phyloP scores from a whole-genome alignment of 1,140 invertebrate species.

The Trichoplusia ni region DNA sequence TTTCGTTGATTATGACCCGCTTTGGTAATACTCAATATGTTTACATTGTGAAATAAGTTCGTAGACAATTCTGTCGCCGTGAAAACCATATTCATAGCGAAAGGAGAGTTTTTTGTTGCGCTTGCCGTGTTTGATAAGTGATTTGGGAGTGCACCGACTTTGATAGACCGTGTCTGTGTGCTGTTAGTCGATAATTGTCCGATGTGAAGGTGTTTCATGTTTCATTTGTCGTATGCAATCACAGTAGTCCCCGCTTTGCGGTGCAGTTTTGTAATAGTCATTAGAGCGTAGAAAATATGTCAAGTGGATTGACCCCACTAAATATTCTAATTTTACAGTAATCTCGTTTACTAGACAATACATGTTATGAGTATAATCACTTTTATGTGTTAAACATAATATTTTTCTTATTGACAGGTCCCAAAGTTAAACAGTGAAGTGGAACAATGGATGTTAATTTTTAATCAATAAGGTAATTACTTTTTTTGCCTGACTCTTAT shows the following conservation, averaged over 20 bases:
- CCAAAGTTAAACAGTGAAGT: conserved; percentile 24
- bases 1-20: conserved; percentile 19
- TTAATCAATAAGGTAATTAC: conserved; percentile 43
- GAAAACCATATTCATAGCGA: conserved; percentile 65
- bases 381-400: background rate
- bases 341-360: conserved; percentile 9
- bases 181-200: conserved; percentile 60
- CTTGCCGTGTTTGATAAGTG: conserved; percentile 51
- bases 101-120: conserved; percentile 66
- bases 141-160: conserved; percentile 56
- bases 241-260: conserved; percentile 60
- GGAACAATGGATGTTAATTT: conserved; percentile 45
- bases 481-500: conserved; percentile 7
- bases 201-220: conserved; percentile 36
- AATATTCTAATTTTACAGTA: conserved; percentile 41
- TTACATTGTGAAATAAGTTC: conserved; percentile 71
- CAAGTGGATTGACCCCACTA: conserved; percentile 60
- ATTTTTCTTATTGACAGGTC: conserved; percentile 42
- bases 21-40: conserved; percentile 58
- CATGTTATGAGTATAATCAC: conserved; percentile 2
- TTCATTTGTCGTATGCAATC: conserved; percentile 46
- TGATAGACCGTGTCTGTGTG: conserved; percentile 59
- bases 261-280: conserved; percentile 76
- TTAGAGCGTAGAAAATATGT: conserved; percentile 79
- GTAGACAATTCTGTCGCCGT: conserved; percentile 49